These are phyloP conservation scores for Echinops telfairi DNA, from an alignment of 2,113 vertebrate genomes.

Conservation along the genomic window DNA sequence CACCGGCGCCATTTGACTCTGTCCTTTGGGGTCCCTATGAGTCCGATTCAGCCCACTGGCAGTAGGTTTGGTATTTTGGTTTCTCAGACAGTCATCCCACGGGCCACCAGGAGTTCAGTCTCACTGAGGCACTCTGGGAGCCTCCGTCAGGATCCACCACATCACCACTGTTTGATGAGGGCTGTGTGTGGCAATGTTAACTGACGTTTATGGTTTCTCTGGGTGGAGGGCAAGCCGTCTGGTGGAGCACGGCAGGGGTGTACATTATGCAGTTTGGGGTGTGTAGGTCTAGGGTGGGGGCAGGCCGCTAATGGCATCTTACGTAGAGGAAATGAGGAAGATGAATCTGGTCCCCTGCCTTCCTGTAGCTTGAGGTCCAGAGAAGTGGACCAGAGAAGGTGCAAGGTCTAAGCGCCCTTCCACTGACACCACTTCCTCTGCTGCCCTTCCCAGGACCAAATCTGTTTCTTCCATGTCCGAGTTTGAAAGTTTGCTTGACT, in stretches of 20 bases:
- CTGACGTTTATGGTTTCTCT: not conserved
- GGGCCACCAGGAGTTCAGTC: not conserved
- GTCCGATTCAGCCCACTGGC: no score
- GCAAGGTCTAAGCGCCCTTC: rapidly evolving
- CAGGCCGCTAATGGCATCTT: not conserved
- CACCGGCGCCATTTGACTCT: no score
- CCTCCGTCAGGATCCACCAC: not conserved
- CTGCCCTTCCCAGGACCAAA: slow-evolving; percentile 89
- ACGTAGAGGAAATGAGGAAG: not conserved
- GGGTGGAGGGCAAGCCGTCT: not conserved
- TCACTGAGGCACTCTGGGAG: not conserved
- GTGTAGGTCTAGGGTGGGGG: not conserved
- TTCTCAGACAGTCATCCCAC: not conserved
- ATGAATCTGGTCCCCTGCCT: not conserved
- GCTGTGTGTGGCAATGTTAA: not conserved
- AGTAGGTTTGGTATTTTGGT: no score
- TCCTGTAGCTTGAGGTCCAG: rapidly evolving
- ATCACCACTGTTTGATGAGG: not conserved
- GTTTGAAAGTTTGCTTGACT: slow-evolving; percentile 91
- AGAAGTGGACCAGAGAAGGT: not conserved
- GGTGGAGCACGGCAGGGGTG: not conserved
- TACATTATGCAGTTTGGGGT: not conserved
- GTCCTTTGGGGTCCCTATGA: no score
- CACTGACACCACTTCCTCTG: slow-evolving; percentile 19
- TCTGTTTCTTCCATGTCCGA: slow-evolving; percentile 91